Evolutionary conservation across 2,113 vertebrate species (phyloP).

Genomic region (Nesogale talazaci): DNA sequence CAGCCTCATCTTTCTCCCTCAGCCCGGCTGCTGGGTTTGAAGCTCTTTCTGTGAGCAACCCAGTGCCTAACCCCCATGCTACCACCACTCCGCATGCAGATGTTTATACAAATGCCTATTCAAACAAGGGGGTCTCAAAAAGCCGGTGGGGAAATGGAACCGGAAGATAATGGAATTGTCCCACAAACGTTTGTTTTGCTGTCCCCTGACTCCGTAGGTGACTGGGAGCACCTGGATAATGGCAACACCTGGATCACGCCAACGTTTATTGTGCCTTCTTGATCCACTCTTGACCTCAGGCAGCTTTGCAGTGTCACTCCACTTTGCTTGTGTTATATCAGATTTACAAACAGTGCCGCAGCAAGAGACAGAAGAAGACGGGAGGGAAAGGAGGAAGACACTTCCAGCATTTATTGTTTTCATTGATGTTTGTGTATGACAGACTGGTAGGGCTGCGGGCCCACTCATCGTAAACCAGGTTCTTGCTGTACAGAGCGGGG

Average conservation of each 20-base stretch:
- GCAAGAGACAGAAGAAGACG: neutral
- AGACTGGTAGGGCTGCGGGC: neutral
- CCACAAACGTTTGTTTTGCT: too few species aligned
- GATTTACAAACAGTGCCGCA: conserved; percentile 24
- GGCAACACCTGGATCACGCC: neutral
- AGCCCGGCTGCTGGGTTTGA: too few species aligned
- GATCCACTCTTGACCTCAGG: neutral
- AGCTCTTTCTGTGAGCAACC: too few species aligned
- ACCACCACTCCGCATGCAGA: too few species aligned
- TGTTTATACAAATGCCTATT: too few species aligned
- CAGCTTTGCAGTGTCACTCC: conserved; percentile 16
- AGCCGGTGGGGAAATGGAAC: too few species aligned
- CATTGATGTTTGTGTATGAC: neutral
- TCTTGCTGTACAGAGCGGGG: neutral
- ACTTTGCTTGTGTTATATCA: neutral
- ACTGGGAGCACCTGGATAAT: neutral
- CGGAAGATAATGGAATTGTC: too few species aligned
- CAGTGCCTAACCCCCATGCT: too few species aligned
- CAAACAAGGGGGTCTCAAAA: too few species aligned
- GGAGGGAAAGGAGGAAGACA: neutral
- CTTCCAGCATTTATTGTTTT: neutral
- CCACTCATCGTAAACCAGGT: neutral
- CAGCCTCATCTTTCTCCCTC: too few species aligned
- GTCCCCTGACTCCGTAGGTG: neutral
- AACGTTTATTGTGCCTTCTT: conserved; percentile 38